Base-by-base conservation (phyloP, 2,797 vertebrate species). In the Acrossocheilus wenchowensis region DNA sequence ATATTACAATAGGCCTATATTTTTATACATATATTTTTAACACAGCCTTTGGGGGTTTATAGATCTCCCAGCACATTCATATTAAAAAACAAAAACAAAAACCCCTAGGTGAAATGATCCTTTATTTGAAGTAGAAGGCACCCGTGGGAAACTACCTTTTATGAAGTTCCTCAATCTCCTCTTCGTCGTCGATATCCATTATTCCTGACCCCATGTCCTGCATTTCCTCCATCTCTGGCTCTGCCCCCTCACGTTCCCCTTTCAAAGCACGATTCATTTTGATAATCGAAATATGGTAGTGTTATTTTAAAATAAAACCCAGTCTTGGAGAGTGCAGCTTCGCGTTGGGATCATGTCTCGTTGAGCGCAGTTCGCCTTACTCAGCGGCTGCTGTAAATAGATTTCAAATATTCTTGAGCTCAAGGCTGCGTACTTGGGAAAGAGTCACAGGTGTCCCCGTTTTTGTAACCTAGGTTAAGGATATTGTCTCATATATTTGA, bases 381-480 rank as follows among this genome's bases (percentile, higher is more conserved):
- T 96, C 94, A 96, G 97, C 96, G 87, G 89, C 88, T 90, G 92
- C 96, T 97, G 95, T 94, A 98, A 99, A 99, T 99, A 99, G 97
- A 95, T 93, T 78, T 90, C 87, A 86, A 91, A 89, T 85, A 88
- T 90, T 90, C 89, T 86, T 41, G 87, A 77, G 39, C 75, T 86
- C 87, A 81, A 78, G 48, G 69, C 72, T 83, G 80, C 48, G 79
- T 41, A 68, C 73, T 57, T 80, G 52, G 84, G 78, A 71, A 83
- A 64, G 52, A 30, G 62, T 84, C 78, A 52, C 23, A 5, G 23
- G 10, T 34, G 69, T 36, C 34, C 36, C 5, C 19, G 30, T 17
- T 52, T 81, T 30, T 66, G 7, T n/a, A 19, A 30, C 5, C 4
- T 3, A 10, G 4, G 9, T 84, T 36, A 43, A 19, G 6, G 9